Base-by-base conservation (phyloP, 2,888 invertebrate genomes). In the Ornithoptera priamus region DNA sequence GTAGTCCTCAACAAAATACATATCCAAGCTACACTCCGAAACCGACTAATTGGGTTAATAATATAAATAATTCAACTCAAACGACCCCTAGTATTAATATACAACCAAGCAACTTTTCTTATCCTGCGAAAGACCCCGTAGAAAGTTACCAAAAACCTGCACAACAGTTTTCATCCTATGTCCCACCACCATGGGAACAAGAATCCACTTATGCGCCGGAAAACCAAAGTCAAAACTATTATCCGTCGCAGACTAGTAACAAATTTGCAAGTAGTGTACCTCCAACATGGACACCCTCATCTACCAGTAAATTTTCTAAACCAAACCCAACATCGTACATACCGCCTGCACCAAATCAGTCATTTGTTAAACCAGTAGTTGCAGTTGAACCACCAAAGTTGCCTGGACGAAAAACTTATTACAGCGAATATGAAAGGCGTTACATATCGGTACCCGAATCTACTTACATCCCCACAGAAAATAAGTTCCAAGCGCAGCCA, bases 101-200 rank as follows among this genome's bases (percentile, higher is more conserved):
- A 71, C 80, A 82, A 73, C 75, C 85, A 17, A 86, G 82, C 72
- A 88, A 86, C 73, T 89, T 85, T 75, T 85, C 85, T 50, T 83
- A 78, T 60, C 69, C 73, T n/a, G 81, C 77, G 69, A 85, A 83
- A 73, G 85, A 86, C 61, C 76, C 83, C 12, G 77, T 84, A 67
- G 85, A 90, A 71, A 85, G 74, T 58, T 90, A 88, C 72, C 84
- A 89, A 72, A 83, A 83, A 66, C 77, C 85, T n/a, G 77, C 84
- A 66, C 88, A 88, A 67, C 85, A 88, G 69, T 85, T 85, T 73
- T 85, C 89, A 30, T 84, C 90, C 39, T 92, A 92, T 71, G 90
- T 92, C 8, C 92, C 92, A 68, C 92, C 92, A 57, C 92, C 92
- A 17, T 92, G 92, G 92, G 92, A 92, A 76, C 92, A 92, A 73